Percentiles rank a stretch among this genome's conserved stretches.
phyloP scores from a whole-genome alignment of 2,888 invertebrate species.

The Nematopogon swammerdamellus region DNA sequence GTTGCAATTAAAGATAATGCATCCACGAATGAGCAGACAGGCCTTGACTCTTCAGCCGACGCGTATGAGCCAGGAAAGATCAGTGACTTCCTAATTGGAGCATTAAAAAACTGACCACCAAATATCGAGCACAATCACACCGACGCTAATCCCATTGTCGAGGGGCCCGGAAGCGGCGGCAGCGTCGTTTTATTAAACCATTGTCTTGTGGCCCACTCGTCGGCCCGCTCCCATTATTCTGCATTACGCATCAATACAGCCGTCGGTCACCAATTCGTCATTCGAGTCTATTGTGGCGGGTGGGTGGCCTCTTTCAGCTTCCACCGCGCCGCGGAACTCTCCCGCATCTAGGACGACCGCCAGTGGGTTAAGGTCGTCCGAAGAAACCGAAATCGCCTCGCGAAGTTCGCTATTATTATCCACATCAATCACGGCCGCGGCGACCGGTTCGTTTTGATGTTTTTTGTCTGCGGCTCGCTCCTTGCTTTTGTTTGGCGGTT shows the following conservation, averaged over 20 bases:
- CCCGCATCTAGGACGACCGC: neutral
- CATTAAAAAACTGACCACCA: neutral
- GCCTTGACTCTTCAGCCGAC: no score
- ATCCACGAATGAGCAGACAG: no score
- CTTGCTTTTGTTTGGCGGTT: neutral
- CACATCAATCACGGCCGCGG: neutral
- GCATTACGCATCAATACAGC: neutral
- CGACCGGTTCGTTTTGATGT: neutral
- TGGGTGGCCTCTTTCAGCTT: neutral
- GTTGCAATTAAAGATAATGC: no score
- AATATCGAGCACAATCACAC: neutral
- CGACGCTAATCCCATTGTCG: neutral
- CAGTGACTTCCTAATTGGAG: no score
- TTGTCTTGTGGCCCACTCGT: neutral
- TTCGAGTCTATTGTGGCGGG: neutral
- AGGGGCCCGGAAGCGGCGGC: neutral
- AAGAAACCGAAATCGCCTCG: neutral
- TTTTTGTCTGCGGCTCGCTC: neutral
- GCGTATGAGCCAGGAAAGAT: no score
- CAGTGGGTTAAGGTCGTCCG: neutral
- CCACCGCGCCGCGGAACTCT: neutral
- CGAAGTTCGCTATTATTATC: neutral
- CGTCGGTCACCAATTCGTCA: neutral
- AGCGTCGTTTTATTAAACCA: neutral
- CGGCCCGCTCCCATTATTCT: neutral